Percentiles rank a stretch among this genome's conserved stretches.
phyloP scores from a whole-genome alignment of 37 sponge, comb jelly and placozoan genomes.

The Spongilla lacustris region DNA sequence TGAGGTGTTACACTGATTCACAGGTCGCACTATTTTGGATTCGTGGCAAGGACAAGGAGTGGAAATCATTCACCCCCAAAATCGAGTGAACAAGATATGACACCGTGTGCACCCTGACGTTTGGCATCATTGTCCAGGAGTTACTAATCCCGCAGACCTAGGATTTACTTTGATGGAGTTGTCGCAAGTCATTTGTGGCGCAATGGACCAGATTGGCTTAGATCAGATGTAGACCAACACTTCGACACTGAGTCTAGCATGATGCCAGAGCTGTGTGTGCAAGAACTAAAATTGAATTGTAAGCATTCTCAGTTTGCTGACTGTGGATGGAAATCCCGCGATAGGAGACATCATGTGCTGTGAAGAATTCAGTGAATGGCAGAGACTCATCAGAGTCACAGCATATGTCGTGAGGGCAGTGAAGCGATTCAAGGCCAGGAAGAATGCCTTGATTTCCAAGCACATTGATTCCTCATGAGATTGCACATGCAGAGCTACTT shows the following conservation, averaged over 20 bases:
- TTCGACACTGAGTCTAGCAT: neutral
- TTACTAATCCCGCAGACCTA: conserved; percentile 35
- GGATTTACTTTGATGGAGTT: conserved; percentile 25
- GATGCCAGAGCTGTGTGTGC: conserved; percentile 33
- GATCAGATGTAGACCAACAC: neutral
- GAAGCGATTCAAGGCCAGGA: conserved; percentile 26
- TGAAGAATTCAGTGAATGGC: conserved; percentile 26
- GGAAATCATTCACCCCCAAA: conserved; percentile 54
- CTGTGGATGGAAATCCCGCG: neutral
- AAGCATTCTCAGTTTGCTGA: neutral
- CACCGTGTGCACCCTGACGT: conserved; percentile 25
- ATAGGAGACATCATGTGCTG: conserved; percentile 16
- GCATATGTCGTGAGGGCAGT: conserved; percentile 41
- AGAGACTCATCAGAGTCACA: conserved; percentile 50
- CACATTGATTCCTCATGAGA: conserved; percentile 22
- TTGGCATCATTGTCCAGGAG: conserved; percentile 45
- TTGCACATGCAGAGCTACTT: conserved; percentile 14
- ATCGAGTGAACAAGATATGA: conserved; percentile 26
- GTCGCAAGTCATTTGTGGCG: conserved; percentile 52
- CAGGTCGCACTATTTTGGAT: conserved; percentile 61
- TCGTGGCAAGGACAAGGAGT: conserved; percentile 33
- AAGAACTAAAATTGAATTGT: conserved; percentile 15
- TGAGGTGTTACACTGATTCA: conserved; percentile 57
- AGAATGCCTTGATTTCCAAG: neutral
- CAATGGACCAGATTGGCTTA: conserved; percentile 42